Evolutionary conservation across 2,888 invertebrate genomes (phyloP).

Genomic region (Brachyptera putata): DNA sequence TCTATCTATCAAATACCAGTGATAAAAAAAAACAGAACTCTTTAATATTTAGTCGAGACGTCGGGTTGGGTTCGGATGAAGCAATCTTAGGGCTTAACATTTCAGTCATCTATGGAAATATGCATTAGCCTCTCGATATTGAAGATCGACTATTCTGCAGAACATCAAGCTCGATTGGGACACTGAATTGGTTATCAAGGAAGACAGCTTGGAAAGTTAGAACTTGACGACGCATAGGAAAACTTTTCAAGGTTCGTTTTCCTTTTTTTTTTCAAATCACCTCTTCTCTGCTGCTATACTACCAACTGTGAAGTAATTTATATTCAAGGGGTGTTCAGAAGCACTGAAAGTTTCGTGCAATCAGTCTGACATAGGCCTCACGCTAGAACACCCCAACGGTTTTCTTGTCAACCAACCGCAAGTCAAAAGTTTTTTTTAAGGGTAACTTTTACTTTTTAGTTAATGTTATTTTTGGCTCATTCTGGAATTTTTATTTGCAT

Average conservation of each 20-base stretch:
- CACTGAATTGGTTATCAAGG: constrained; percentile 19
- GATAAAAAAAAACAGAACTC: too few relatives aligned
- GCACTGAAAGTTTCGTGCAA: constrained; percentile 17
- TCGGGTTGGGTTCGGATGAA: too few relatives aligned
- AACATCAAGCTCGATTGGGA: constrained; percentile 4
- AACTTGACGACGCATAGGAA: constrained; percentile 19
- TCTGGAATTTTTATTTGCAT: not conserved
- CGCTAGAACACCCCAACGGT: constrained; percentile 15
- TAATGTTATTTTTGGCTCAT: not conserved
- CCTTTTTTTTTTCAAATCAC: constrained; percentile 17
- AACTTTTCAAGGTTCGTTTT: constrained; percentile 15
- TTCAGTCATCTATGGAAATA: constrained; percentile 17
- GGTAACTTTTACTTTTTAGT: constrained; percentile 1
- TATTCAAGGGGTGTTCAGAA: constrained; percentile 17
- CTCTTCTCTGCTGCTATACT: not conserved
- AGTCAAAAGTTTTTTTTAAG: not conserved
- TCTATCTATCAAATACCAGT: too few relatives aligned
- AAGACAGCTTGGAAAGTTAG: constrained; percentile 20
- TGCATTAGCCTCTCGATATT: constrained; percentile 12
- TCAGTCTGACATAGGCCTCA: constrained; percentile 14
- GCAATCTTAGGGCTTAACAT: constrained; percentile 3
- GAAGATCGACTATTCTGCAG: not conserved
- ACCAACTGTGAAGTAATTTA: constrained; percentile 16
- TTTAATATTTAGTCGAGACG: too few relatives aligned
- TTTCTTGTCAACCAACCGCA: constrained; percentile 11